Evolutionary conservation across 2,113 vertebrate genomes (phyloP), one percentile per base, ranked within the genome.

Genomic region (Ursus arctos): DNA sequence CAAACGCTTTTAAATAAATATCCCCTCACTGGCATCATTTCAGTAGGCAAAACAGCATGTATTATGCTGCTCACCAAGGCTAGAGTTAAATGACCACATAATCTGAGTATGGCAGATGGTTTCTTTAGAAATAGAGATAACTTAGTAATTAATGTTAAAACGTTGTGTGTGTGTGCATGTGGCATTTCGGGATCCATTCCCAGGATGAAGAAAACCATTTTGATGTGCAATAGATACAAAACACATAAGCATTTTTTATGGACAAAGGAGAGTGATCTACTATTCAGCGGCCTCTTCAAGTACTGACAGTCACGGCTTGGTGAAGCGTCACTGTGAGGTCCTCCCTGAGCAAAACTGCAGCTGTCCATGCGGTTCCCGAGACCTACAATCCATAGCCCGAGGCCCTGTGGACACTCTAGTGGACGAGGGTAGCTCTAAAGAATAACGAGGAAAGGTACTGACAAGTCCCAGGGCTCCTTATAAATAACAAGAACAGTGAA

Each of bases 101-200:
- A 93, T 88, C 36, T 16, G 33, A 59, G 33, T n/a, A 92, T 31
- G 28, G 57, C 2, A 59, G 51, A 57, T 0, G 43, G 31, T 80
- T 87, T 76, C 31, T 86, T 92, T 97, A 21, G 26, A 97, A 57
- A 21, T 49, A 83, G 51, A 88, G 31, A 28, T 43, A 33, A 74
- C 18, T 91, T 63, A 67, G 47, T 43, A 80, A 77, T 74, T 71
- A 69, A 82, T 85, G 94, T 67, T 81, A 16, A 61, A 79, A 88
- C 80, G 61, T 1, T 49, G 10, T n/a, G 14, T 31, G 9, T 77
- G 4, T 26, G 51, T 9, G 11, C 71, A 76, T 90, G 49, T n/a
- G 7, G 14, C 57, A 69, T 72, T 74, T 55, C 1, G 26, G 18
- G 31, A 51, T 88, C 3, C 92, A 80, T 47, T 51, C 14, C 43